Evolutionary conservation across 2,113 vertebrate genomes (phyloP).

Genomic region (Ivindomyrus marchei): DNA sequence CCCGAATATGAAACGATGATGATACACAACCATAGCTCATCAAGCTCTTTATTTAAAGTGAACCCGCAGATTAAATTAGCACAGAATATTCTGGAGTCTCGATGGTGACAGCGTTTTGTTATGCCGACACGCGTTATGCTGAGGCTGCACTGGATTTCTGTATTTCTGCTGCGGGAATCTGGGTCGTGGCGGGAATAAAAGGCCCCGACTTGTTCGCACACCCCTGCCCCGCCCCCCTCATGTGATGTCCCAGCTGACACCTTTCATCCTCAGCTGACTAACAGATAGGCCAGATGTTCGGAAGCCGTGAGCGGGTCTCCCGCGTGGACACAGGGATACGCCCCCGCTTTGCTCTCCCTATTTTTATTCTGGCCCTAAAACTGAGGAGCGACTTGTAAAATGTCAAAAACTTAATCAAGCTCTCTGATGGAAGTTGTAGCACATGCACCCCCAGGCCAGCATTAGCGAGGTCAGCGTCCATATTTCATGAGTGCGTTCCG

Average conservation of each 20-base stretch:
- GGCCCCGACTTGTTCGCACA: not conserved
- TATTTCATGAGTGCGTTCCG: not conserved
- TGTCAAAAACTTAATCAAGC: constrained; percentile 6
- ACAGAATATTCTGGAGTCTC: not conserved
- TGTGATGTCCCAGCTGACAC: not conserved
- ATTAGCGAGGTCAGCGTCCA: not conserved
- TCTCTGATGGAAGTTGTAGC: not conserved
- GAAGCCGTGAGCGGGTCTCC: not conserved
- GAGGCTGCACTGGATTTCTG: not conserved
- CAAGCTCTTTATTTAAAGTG: not conserved
- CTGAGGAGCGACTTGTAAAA: not conserved
- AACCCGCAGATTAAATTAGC: not conserved
- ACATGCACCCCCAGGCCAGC: not conserved
- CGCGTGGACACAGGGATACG: not conserved
- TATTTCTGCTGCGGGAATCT: not conserved
- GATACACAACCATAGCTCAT: not conserved
- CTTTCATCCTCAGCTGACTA: not conserved
- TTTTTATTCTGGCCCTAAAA: not conserved
- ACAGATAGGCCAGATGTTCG: not conserved
- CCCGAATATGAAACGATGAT: not conserved
- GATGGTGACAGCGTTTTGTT: not conserved
- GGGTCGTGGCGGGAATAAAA: not conserved
- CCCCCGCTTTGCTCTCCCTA: not conserved
- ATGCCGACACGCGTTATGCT: not conserved
- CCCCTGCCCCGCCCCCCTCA: not conserved